A percentile compares a stretch with the other conserved stretches of the same genome.
Evolutionary conservation across 2,888 invertebrate genomes (phyloP).

Genomic region (Smittia sp.): DNA sequence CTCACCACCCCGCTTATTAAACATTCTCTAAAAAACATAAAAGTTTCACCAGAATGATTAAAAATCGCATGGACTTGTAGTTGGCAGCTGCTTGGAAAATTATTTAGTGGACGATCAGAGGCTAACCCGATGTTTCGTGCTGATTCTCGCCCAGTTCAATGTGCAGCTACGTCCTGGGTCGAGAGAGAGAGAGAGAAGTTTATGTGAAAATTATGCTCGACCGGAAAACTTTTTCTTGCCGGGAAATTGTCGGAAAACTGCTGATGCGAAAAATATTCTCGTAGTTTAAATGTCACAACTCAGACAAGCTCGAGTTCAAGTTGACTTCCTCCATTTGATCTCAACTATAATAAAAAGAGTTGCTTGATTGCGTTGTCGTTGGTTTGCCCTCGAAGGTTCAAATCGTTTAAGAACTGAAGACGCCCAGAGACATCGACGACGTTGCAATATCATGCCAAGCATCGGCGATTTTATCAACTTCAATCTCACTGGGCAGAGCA

Average conservation of each 20-base stretch:
- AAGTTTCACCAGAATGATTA: constrained; percentile 16
- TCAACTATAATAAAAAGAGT: neutral
- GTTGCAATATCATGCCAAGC: no score
- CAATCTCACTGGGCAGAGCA: constrained; percentile 1
- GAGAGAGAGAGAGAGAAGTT: neutral
- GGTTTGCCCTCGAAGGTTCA: no score
- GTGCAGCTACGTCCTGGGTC: neutral
- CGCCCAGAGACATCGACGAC: no score
- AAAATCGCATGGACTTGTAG: constrained; percentile 15
- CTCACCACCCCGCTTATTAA: no score
- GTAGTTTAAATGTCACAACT: neutral
- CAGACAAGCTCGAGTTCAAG: neutral
- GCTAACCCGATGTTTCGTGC: constrained; percentile 4
- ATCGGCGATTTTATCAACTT: no score
- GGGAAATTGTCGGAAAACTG: neutral
- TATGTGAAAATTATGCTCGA: constrained; percentile 17
- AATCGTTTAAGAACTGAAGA: no score
- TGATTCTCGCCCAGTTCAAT: neutral
- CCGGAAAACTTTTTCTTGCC: constrained; percentile 3
- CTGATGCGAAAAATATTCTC: constrained; percentile 14
- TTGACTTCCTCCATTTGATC: neutral
- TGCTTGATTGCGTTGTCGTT: no score
- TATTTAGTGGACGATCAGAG: constrained; percentile 9
- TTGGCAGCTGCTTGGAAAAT: neutral
- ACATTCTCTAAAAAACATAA: constrained; percentile 11